Base-by-base conservation (phyloP, 30 jellyfish, hydroid and myxozoan species). In the Aurelia aurita complex sp. Pacific region DNA sequence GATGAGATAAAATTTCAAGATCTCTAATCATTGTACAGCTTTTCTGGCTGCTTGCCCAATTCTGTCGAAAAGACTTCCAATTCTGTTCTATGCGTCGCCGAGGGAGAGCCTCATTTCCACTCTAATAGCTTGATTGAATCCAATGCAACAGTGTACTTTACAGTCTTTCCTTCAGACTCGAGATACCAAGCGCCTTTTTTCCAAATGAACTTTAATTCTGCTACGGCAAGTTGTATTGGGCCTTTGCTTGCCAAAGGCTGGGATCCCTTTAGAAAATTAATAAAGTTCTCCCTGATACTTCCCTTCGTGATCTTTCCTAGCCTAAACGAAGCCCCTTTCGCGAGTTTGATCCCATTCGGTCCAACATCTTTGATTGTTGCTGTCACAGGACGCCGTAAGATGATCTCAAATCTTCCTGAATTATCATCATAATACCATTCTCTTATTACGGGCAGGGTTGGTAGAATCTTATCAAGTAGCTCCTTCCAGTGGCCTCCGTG, bases 171-270 rank as follows among this genome's bases (percentile, higher is more conserved):
- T 50, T 85, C 80, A 40, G 96, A 90, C 67, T 80, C 91, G 13
- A 91, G 63, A 81, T 91, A 91, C 93, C 90, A 78, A 19, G 40
- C 35, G n/a, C 67, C 73, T 57, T 88, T 88, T 92, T 85, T 93
- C 88, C 83, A 64, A 17, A 81, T 46, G 43, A 93, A 80, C 16
- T 54, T 50, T 29, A 88, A 32, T 18, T 67, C 89, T 9, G 81
- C 46, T 15, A 93, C 90, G 36, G 80, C 72, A 35, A 88, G 60
- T 10, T 69, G 62, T 57, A 93, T 77, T 7, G 98, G 98, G 16
- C 98, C 98, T 84, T 93, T 93, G 23, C 89, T 93, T 14, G 85
- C 98, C 40, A 35, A 75, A 16, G 90, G 93, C 74, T 86, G 91
- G 63, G n/a, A 80, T 10, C 96, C 93, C 4, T 76, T 36, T 23